phyloP scores from a whole-genome alignment of 2,113 vertebrate genomes.

The Leptobrachium leishanense region DNA sequence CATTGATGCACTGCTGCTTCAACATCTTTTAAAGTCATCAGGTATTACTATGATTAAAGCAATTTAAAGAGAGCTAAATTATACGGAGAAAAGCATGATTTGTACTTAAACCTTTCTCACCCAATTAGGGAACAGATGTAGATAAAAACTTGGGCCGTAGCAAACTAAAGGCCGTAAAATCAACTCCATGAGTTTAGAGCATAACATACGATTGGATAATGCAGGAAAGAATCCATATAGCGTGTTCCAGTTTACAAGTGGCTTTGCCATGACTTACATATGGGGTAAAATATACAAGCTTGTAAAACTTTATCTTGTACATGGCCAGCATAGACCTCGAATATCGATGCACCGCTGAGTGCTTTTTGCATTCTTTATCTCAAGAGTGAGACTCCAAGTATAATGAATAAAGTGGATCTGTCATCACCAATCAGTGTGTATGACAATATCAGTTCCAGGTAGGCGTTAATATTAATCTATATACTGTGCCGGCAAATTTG shows the following conservation, averaged over 20 bases:
- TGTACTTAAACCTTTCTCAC: slow-evolving; percentile 2
- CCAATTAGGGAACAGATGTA: slow-evolving; percentile 9
- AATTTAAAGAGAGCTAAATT: slow-evolving; percentile 38
- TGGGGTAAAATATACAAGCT: too few relatives aligned
- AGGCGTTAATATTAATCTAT: too few relatives aligned
- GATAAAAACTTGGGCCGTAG: slow-evolving; percentile 32
- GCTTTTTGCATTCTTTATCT: too few relatives aligned
- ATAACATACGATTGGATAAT: not conserved
- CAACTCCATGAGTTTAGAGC: slow-evolving; percentile 17
- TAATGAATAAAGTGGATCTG: too few relatives aligned
- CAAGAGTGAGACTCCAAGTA: too few relatives aligned
- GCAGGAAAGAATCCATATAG: not conserved
- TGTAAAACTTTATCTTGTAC: too few relatives aligned
- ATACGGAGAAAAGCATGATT: not conserved
- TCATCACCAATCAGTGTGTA: too few relatives aligned
- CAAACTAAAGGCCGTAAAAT: slow-evolving; percentile 30
- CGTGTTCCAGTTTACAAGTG: not conserved
- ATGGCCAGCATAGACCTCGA: too few relatives aligned
- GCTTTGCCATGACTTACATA: too few relatives aligned
- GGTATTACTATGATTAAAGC: slow-evolving; percentile 35
- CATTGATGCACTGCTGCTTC: slow-evolving; percentile 1
- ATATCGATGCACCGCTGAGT: too few relatives aligned
- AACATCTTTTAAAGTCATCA: slow-evolving; percentile 26
- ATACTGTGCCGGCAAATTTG: too few relatives aligned
- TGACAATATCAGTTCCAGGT: too few relatives aligned